phyloP scores from a whole-genome alignment of 2,797 vertebrate species.

The Cheirogaleus major region DNA sequence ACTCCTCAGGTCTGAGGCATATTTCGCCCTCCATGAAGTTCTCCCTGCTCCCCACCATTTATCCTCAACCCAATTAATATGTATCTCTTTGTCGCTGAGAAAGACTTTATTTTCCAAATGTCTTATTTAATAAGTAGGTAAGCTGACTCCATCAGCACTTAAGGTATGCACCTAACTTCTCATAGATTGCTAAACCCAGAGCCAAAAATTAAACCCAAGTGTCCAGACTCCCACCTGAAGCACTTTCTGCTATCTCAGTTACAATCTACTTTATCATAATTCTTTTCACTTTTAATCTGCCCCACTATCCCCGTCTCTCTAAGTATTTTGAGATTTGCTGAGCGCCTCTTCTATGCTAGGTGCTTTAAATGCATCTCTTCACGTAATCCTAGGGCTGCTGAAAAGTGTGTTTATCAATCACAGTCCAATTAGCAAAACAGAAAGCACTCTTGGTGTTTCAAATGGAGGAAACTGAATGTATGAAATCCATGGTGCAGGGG shows the following conservation, averaged over 20 bases:
- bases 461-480: neutral
- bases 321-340: neutral
- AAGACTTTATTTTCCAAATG: neutral
- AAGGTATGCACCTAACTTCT: neutral
- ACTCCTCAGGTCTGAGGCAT: neutral
- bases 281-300: neutral
- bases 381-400: neutral
- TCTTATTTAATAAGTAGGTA: neutral
- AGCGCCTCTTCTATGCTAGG: neutral
- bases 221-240: neutral
- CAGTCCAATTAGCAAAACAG: neutral
- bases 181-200: neutral
- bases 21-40: neutral
- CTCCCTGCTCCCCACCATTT: neutral
- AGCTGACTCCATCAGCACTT: neutral
- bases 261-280: neutral
- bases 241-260: neutral
- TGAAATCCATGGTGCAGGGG: neutral
- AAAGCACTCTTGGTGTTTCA: neutral
- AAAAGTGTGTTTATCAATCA: neutral
- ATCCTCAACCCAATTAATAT: neutral
- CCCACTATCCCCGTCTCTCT: neutral
- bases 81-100: neutral
- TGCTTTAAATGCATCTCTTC: neutral
- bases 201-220: neutral